Evolutionary conservation across 2,797 vertebrate species (phyloP), one percentile per base, ranked within the genome.

Genomic region (Anguilla pacifica): DNA sequence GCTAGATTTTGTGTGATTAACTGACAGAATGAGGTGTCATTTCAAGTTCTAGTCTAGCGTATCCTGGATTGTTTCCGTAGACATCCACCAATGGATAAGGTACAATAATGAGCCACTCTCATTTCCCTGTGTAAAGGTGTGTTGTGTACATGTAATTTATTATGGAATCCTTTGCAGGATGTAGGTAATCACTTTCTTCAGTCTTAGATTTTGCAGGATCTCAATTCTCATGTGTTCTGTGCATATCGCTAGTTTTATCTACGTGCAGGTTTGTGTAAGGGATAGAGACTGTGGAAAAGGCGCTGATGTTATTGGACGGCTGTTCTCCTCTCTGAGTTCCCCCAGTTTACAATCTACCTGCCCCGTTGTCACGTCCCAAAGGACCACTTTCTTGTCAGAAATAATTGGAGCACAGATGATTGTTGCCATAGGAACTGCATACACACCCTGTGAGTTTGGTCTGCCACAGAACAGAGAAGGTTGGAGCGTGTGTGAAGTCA

Each of bases 351-450:
- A 22, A 46, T 43, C 17, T 11, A 22, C 35, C 74, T 79, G 17
- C 17, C 39, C 39, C 35, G 19, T 46, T 79, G 39, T 15, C 74
- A 1, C 17, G 7, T 79, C 74, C 74, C 74, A 46, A 39, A 22
- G 74, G 74, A 46, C 35, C 17, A 19, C 39, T 74, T 35, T 74
- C 74, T 79, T 46, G 17, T 79, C 74, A 79, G 39, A 46, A 46
- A n/a, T 79, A 39, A 79, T 46, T 46, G 35, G 74, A 79, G 74
- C 35, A 7, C 72, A 19, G 35, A 79, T 79, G 15, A 35, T 77
- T 43, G 83, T 72, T 61, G 43, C 1, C 17, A 10, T 64, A 53
- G 43, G 22, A 55, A 67, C 79, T 86, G 86, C 90, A 84, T 64
- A 25, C 85, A 7, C 0, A 84, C 57, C 31, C 28, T 5, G 59